phyloP scores from a whole-genome alignment of 2,888 invertebrate genomes.

The Ormyrus pomaceus region DNA sequence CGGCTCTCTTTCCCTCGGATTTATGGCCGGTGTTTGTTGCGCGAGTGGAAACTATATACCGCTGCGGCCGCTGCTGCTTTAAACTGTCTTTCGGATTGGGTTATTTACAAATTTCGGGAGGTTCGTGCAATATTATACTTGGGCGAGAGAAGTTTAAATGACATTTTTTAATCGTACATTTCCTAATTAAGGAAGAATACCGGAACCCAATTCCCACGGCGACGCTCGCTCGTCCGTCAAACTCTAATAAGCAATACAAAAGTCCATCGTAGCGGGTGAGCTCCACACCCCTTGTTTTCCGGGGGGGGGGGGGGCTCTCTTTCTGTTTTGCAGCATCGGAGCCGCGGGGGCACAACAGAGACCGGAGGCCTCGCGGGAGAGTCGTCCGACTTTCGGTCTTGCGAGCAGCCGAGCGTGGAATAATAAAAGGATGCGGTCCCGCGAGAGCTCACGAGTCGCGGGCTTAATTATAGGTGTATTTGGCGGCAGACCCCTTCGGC shows the following conservation, averaged over 20 bases:
- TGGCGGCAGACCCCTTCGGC: slow-evolving; percentile 36
- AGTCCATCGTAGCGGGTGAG: not conserved
- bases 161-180: too few relatives aligned
- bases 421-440: slow-evolving; percentile 62
- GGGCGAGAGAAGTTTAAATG: too few relatives aligned
- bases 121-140: too few relatives aligned
- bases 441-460: slow-evolving; percentile 55
- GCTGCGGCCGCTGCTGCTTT: too few relatives aligned
- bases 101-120: too few relatives aligned
- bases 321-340: slow-evolving; percentile 35
- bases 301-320: slow-evolving; percentile 3
- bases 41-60: not conserved
- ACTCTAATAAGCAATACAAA: not conserved
- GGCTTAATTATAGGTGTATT: slow-evolving; percentile 67
- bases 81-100: too few relatives aligned
- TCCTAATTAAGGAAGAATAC: too few relatives aligned
- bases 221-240: not conserved
- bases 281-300: slow-evolving; percentile 17
- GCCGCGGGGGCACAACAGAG: not conserved
- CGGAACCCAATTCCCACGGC: not conserved
- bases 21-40: slow-evolving; percentile 45
- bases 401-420: slow-evolving; percentile 57
- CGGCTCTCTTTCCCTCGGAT: slow-evolving; percentile 26
- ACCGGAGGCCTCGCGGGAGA: slow-evolving; percentile 30
- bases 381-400: slow-evolving; percentile 54